Evolutionary conservation across 2,797 vertebrate species (phyloP).

Genomic region (Lithobates pipiens): DNA sequence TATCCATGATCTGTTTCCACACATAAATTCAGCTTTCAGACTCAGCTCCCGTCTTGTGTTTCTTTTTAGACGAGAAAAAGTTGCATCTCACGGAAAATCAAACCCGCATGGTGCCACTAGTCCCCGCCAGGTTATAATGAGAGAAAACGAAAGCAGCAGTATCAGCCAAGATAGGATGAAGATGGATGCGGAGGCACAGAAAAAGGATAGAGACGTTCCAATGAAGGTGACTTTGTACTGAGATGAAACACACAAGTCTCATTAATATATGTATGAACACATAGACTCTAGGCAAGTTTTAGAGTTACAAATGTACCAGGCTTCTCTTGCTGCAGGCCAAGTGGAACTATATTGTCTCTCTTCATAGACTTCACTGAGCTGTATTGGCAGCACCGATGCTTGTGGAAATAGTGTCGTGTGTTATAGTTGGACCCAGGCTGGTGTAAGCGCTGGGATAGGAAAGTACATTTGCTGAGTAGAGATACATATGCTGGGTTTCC

Average conservation of each 20-base stretch:
- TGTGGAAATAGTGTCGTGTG: background rate
- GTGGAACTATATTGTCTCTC: background rate
- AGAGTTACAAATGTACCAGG: background rate
- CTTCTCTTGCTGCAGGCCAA: background rate
- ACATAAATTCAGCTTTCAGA: slow-evolving; percentile 34
- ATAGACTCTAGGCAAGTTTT: background rate
- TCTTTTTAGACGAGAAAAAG: slow-evolving; percentile 13
- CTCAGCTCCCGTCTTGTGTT: background rate
- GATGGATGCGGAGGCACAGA: background rate
- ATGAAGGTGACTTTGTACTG: slow-evolving; percentile 43
- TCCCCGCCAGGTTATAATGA: background rate
- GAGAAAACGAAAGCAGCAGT: background rate
- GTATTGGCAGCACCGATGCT: background rate
- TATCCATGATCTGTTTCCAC: slow-evolving; percentile 33
- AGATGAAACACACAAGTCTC: background rate
- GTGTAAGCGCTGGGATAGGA: too few relatives aligned
- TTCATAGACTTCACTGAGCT: background rate
- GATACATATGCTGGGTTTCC: too few relatives aligned
- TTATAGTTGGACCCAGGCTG: background rate
- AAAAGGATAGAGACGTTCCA: background rate
- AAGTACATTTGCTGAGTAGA: too few relatives aligned
- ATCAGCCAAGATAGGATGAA: background rate
- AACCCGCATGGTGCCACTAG: background rate
- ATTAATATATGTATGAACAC: background rate
- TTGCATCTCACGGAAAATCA: slow-evolving; percentile 29